These are phyloP conservation scores for Agonopterix arenella DNA, from an alignment of 2,888 invertebrate species.

Conservation along the genomic window DNA sequence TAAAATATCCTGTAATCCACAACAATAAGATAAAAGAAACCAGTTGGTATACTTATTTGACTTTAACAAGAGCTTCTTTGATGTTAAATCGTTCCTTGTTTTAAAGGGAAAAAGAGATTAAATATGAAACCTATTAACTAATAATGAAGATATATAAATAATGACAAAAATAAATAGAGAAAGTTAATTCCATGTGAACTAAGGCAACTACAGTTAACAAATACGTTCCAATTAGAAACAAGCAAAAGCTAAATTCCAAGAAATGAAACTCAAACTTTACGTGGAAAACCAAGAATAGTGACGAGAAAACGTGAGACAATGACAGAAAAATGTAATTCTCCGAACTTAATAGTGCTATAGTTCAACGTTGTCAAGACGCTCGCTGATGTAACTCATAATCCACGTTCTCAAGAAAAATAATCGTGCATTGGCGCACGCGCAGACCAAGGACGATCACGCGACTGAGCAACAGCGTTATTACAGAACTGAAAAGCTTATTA, in stretches of 20 bases:
- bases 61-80: too few species aligned
- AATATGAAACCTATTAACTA: too few species aligned
- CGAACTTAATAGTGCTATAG: constrained; percentile 24
- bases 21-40: too few species aligned
- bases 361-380: constrained; percentile 1
- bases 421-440: constrained; percentile 54
- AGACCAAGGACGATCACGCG: constrained; percentile 57
- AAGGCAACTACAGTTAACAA: too few species aligned
- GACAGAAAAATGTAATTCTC: constrained; percentile 24
- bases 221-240: background rate
- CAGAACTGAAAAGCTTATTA: constrained; percentile 50
- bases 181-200: too few species aligned
- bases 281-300: constrained; percentile 11
- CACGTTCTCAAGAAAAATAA: constrained; percentile 31
- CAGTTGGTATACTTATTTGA: too few species aligned
- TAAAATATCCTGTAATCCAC: too few species aligned
- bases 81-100: too few species aligned
- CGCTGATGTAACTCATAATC: constrained; percentile 5
- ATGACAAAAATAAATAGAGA: too few species aligned
- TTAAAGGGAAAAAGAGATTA: too few species aligned
- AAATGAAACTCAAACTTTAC: constrained; percentile 8
- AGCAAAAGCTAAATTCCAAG: constrained; percentile 1
- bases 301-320: constrained; percentile 32
- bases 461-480: constrained; percentile 31
- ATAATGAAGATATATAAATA: too few species aligned